Evolutionary conservation across 1,140 invertebrate genomes (phyloP), one percentile per base, ranked within the genome.

Genomic region (Planococcus citri): DNA sequence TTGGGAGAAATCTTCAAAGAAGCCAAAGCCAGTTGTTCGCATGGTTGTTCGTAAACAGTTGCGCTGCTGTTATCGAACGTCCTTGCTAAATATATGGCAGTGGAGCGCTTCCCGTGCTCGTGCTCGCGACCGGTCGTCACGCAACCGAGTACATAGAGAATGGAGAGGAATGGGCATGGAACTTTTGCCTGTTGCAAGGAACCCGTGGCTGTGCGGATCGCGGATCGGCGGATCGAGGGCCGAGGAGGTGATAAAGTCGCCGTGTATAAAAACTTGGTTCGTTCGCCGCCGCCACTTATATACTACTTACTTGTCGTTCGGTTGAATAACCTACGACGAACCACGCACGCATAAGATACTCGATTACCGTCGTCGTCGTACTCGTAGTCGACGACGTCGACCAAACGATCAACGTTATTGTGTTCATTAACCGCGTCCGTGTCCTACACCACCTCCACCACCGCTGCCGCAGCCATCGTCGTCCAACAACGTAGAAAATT

Each of bases 11-110:
- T 51, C 41, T 51, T 51, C 41, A 51, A 51, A 51, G 41, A 51
- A 51, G 41, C 41, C 41, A 51, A 51, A 51, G 41, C 41, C 41
- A 51, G 41, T 51, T 51, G 41, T n/a, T n/a, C n/a, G n/a, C n/a
- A n/a, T n/a, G n/a, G n/a, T n/a, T n/a, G 41, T 51, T 10, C 8
- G 20, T 64, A 64, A 64, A 64, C 60, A 64, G 60, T 64, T 64
- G 22, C 60, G 60, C 25, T n/a, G n/a, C n/a, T 64, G 60, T 64
- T 64, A 64, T 64, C 60, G 60, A 64, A 64, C 60, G 60, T 64
- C 60, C 60, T 64, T 64, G 60, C 60, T 64, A 17, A 64, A 64
- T 64, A 27, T 64, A 27, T 64, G 60, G 60, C 60, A 64, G 60
- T 64, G 60, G 60, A 21, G 60, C 60, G 60, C 60, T 64, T 64